Percentiles rank a stretch among this genome's conserved stretches.
Conservation (phyloP, 2,113 vertebrate species). For the Corapipo altera region DNA sequence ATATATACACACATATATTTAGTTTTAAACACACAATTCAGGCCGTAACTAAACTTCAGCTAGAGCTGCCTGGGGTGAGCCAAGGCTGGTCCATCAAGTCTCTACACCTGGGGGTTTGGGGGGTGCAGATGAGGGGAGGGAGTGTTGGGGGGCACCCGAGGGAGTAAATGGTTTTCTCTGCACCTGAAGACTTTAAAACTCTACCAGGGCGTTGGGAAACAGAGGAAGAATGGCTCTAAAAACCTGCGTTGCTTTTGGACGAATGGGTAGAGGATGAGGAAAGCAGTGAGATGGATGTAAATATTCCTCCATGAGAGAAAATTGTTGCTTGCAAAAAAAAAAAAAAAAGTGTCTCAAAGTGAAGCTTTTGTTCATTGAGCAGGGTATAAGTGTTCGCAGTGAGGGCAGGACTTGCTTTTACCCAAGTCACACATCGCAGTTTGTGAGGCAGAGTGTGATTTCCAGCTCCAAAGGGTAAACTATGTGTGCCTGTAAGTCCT, state of each 20-base stretch:
- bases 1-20: not conserved
- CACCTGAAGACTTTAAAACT: not conserved
- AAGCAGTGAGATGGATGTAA: not conserved
- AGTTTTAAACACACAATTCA: not conserved
- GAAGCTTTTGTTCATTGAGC: not conserved
- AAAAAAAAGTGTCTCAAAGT: not conserved
- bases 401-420: not conserved
- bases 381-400: fast-evolving
- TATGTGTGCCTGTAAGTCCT: not conserved
- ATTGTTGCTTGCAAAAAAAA: not conserved
- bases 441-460: not conserved
- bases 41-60: not conserved
- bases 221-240: not conserved
- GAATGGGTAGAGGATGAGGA: not conserved
- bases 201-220: not conserved
- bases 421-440: not conserved
- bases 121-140: not conserved
- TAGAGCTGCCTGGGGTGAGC: not conserved
- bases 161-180: not conserved
- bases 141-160: not conserved
- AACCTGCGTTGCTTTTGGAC: not conserved
- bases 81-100: not conserved
- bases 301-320: not conserved
- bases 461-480: not conserved
- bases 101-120: no score